Base-by-base conservation (phyloP, 2,113 vertebrate genomes). In the Hippocampus comes region DNA sequence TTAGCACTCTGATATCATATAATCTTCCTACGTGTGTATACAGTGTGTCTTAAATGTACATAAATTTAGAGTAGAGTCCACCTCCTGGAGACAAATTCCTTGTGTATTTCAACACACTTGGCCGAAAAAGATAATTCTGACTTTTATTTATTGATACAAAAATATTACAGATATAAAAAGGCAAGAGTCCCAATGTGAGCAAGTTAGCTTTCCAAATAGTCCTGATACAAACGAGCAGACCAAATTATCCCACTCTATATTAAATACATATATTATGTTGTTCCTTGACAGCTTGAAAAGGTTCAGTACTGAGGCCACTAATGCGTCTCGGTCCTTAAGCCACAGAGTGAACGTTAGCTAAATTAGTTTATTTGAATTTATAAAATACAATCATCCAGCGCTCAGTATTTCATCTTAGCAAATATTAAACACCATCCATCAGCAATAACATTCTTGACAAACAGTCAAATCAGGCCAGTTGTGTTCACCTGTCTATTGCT, bases 81-180 rank as follows among this genome's bases (percentile, higher is more conserved):
- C 25, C 1, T n/a, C 21, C 21, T n/a, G 21, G 51, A 20, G 53
- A 38, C 34, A 6, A 38, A 5, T 38, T 38, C 34, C 34, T 38
- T 38, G 34, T 7, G 34, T 38, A 2, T 57, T 30, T 7, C 14
- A 17, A 61, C 15, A 61, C 3, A 61, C 27, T 61, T 34, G 27
- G 15, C 27, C 27, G 17, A 61, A 27, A 61, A 61, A 61, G 17
- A 34, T 8, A 8, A 61, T 60, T 60, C 11, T 15, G 51, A 30
- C 34, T 61, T 21, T 67, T 76, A 81, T 91, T 91, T 91, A 91
- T 90, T 90, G 80, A 80, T 88, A 89, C 68, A 89, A 88, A 89
- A 91, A 87, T 84, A 86, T 83, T 76, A 85, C 80, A 89, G 84
- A 86, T 82, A 73, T 67, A 86, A 73, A 70, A 76, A 75, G 63